Evolutionary conservation across 2,888 invertebrate species (phyloP).

Genomic region (Mermis nigrescens): DNA sequence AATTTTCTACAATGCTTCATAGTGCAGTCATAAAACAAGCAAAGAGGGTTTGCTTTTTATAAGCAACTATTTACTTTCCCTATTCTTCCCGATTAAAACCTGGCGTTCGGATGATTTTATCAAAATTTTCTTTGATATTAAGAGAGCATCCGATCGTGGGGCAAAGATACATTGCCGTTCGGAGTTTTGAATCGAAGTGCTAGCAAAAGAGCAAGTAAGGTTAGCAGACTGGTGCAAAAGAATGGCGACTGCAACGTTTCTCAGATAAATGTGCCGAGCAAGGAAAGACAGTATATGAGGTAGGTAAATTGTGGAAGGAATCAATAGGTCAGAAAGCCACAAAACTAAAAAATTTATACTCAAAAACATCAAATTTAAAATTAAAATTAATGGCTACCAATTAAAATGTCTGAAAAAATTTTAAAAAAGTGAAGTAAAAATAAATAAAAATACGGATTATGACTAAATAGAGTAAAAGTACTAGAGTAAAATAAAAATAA

Average conservation of each 20-base stretch:
- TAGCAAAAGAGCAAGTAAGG: constrained; percentile 24
- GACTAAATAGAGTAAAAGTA: too few relatives aligned
- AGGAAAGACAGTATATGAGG: constrained; percentile 19
- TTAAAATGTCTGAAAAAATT: background rate
- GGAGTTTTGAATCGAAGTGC: background rate
- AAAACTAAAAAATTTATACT: background rate
- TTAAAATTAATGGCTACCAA: background rate
- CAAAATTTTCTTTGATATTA: too few relatives aligned
- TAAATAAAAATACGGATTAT: too few relatives aligned
- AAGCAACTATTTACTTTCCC: too few relatives aligned
- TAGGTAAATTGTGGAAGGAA: constrained; percentile 8
- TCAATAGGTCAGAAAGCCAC: background rate
- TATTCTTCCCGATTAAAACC: too few relatives aligned
- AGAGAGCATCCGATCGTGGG: constrained; percentile 6
- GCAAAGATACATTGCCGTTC: constrained; percentile 5
- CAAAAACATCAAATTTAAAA: background rate
- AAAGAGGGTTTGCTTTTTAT: too few relatives aligned
- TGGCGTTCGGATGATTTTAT: too few relatives aligned
- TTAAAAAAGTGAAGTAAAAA: background rate
- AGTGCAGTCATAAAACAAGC: too few relatives aligned
- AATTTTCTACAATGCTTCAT: too few relatives aligned
- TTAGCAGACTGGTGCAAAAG: constrained; percentile 82
- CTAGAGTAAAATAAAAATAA: too few relatives aligned
- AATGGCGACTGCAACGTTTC: constrained; percentile 95
- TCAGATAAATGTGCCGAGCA: constrained; percentile 56